phyloP scores from a whole-genome alignment of 37 sponge, comb jelly and placozoan genomes.

The Bolinopsis microptera region DNA sequence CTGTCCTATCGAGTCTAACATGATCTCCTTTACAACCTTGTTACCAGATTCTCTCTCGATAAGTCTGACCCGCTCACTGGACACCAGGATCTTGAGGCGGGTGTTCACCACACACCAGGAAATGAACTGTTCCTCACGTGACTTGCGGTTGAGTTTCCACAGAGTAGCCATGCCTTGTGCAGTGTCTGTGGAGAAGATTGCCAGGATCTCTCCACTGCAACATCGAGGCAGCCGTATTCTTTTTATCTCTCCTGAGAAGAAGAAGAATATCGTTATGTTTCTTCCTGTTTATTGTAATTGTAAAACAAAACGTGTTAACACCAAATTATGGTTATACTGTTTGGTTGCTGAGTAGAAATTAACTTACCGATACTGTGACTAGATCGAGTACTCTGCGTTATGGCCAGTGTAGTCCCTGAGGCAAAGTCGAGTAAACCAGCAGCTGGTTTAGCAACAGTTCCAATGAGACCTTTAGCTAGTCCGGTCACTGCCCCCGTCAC shows the following conservation, averaged over 20 bases:
- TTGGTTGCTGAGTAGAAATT: too few relatives aligned
- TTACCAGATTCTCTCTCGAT: background rate
- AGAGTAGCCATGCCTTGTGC: slow-evolving; percentile 44
- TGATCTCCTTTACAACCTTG: slow-evolving; percentile 29
- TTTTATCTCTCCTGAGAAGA: background rate
- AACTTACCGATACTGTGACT: background rate
- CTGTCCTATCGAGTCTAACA: background rate
- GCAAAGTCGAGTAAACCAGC: slow-evolving; percentile 91
- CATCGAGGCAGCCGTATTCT: slow-evolving; percentile 2
- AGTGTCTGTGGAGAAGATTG: background rate
- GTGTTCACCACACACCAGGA: slow-evolving; percentile 10
- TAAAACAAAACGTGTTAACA: too few relatives aligned
- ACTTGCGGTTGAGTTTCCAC: slow-evolving; percentile 18
- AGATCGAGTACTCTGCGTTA: slow-evolving; percentile 76
- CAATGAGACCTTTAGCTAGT: slow-evolving; percentile 86
- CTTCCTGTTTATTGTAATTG: too few relatives aligned
- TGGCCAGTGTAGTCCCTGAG: slow-evolving; percentile 85
- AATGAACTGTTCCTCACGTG: background rate
- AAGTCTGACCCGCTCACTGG: slow-evolving; percentile 2
- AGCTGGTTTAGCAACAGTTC: slow-evolving; percentile 94
- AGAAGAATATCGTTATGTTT: too few relatives aligned
- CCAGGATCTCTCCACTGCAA: background rate
- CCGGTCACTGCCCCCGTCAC: slow-evolving; percentile 81
- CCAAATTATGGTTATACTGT: too few relatives aligned
- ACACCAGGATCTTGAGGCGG: background rate